A percentile compares a stretch with the other conserved stretches of the same genome.
Evolutionary conservation across 2,113 vertebrate species (phyloP).

Genomic region (Tiliqua scincoides): DNA sequence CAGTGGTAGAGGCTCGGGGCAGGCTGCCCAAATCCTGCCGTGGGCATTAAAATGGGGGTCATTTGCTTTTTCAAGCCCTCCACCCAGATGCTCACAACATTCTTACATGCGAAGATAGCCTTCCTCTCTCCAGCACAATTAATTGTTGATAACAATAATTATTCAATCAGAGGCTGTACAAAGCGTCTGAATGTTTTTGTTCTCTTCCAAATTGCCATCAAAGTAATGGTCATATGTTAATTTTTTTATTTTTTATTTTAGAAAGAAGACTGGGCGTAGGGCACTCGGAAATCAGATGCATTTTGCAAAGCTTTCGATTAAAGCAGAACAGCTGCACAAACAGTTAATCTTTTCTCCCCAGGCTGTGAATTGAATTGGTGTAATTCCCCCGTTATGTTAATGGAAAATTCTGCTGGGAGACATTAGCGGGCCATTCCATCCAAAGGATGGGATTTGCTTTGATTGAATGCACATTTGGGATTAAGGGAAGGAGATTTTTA

Average conservation of each 20-base stretch:
- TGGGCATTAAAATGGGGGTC: too few relatives aligned
- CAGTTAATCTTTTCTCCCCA: conserved; percentile 37
- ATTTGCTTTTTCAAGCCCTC: too few relatives aligned
- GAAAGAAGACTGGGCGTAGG: accelerated
- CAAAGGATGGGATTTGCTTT: conserved; percentile 40
- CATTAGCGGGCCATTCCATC: neutral
- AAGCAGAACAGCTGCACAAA: neutral
- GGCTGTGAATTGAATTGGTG: neutral
- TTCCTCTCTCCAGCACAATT: too few relatives aligned
- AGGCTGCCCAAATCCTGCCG: too few relatives aligned
- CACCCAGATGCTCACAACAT: too few relatives aligned
- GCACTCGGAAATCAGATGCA: accelerated
- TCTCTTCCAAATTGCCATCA: neutral
- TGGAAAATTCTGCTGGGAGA: conserved; percentile 7
- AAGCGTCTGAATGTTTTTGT: neutral
- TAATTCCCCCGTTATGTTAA: neutral
- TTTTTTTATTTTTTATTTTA: too few relatives aligned
- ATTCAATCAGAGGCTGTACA: neutral
- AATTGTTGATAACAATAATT: neutral
- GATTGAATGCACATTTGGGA: conserved; percentile 42
- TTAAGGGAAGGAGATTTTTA: conserved; percentile 51
- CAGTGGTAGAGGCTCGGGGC: too few relatives aligned
- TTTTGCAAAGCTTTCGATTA: neutral
- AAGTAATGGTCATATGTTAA: neutral
- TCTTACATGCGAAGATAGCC: too few relatives aligned